Evolutionary conservation across 2,888 invertebrate genomes (phyloP), one percentile per base, ranked within the genome.

Genomic region (Thymelicus acteon): DNA sequence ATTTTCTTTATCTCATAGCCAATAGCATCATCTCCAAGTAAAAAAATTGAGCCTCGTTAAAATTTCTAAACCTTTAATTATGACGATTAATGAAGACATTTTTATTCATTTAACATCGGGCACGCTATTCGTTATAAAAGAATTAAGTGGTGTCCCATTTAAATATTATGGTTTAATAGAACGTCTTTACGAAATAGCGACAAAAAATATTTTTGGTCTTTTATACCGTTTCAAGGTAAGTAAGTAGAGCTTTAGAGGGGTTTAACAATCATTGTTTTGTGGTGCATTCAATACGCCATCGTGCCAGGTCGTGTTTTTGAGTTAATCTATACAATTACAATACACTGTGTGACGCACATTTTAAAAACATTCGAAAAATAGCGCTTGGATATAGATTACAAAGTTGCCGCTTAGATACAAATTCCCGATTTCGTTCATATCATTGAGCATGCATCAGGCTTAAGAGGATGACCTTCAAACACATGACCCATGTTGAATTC

Each of bases 141-240:
- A 13, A 61, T 44, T 24, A 40, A 64, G 19, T 64, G 52, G 40
- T 12, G 39, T 52, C 40, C 64, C 52, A 64, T 64, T 64, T 54
- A 64, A 64, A 54, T 40, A 52, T 64, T 64, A 52, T 39, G 39
- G 40, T 54, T 64, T 52, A 39, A 63, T 63, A n/a, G 40, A 64
- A 54, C 5, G 10, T 15, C 15, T 52, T 52, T 13, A 47, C 0
- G 47, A 47, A 47, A 12, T 48, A 44, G 7, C 3, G 5, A 44
- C 12, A 12, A 44, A 44, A 10, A 44, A 44, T 44, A 44, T 10
- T 40, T 8, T 8, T 40, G 40, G 40, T 40, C 31, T 31, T 31
- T 31, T 31, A 19, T 19, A 19, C 19, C 19, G 19, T 19, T 19
- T 19, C 19, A 19, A 19, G 19, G 19, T 5, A 31, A 31, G 4